Percentiles rank a stretch among this genome's conserved stretches.
These are phyloP conservation scores for Hipposideros larvatus DNA, from an alignment of 2,797 vertebrate genomes.

Conservation along the genomic window DNA sequence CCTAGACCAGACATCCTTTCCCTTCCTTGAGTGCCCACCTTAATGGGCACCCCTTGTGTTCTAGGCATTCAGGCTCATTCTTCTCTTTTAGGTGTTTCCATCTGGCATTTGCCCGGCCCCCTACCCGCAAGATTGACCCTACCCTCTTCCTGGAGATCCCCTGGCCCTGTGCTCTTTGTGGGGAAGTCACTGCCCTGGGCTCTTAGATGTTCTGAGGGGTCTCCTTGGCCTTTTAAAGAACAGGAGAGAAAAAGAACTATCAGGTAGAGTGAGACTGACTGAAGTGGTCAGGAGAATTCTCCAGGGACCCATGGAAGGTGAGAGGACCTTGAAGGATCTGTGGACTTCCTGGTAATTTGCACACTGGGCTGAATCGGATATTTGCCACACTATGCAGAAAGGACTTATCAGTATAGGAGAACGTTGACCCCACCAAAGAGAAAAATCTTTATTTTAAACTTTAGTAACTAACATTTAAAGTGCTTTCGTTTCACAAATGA, in stretches of 20 bases:
- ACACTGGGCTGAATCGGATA: not conserved
- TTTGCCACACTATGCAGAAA: not conserved
- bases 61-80: not conserved
- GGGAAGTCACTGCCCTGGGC: not conserved
- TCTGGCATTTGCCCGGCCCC: not conserved
- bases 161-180: not conserved
- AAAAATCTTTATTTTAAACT: not conserved
- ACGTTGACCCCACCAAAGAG: not conserved
- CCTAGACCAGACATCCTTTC: not conserved
- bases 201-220: not conserved
- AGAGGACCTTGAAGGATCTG: not conserved
- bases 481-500: not conserved
- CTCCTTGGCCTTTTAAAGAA: slow-evolving; percentile 6
- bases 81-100: not conserved
- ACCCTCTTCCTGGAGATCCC: not conserved
- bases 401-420: not conserved
- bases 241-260: not conserved
- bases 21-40: not conserved
- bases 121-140: not conserved
- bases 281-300: not conserved
- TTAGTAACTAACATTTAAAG: not conserved
- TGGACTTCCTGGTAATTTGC: not conserved
- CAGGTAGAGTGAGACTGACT: not conserved
- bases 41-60: not conserved
- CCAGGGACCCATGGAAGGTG: not conserved